Conservation (phyloP, 1,140 invertebrate genomes). For the Bombus superbus region DNA sequence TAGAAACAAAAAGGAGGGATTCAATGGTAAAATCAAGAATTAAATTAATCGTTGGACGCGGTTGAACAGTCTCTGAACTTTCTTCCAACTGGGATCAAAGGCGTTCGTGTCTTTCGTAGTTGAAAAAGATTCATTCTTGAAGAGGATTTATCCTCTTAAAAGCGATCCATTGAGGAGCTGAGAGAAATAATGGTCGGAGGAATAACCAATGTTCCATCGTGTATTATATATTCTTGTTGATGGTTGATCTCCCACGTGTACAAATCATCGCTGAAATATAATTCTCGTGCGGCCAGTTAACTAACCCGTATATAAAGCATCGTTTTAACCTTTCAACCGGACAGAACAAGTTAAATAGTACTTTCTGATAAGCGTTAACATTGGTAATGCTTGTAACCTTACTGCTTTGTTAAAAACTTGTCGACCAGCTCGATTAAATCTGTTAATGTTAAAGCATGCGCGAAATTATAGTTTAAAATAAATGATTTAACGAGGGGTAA, state of each 20-base stretch:
- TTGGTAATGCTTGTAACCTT: neutral
- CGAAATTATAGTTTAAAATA: neutral
- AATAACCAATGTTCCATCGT: constrained; percentile 41
- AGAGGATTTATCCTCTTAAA: constrained; percentile 42
- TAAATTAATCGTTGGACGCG: constrained; percentile 43
- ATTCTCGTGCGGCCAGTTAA: constrained; percentile 27
- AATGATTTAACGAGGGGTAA: neutral
- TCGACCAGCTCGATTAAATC: neutral
- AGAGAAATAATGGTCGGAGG: constrained; percentile 36
- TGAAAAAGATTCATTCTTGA: constrained; percentile 28
- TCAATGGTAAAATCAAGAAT: constrained; percentile 13
- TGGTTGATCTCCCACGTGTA: constrained; percentile 42
- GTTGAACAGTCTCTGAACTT: constrained; percentile 22
- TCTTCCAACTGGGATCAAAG: constrained; percentile 24
- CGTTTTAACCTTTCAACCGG: constrained; percentile 44
- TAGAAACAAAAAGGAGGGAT: neutral
- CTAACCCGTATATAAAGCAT: constrained; percentile 32
- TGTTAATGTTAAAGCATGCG: neutral
- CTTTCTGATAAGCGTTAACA: neutral
- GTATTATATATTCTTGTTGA: constrained; percentile 40
- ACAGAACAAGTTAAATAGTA: constrained; percentile 19
- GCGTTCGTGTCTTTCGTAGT: constrained; percentile 27
- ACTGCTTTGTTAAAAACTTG: neutral
- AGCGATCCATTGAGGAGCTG: constrained; percentile 14
- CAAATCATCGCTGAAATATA: constrained; percentile 40